These are phyloP conservation scores for Pachyramphus minor DNA, from an alignment of 2,113 vertebrate species.

Conservation along the genomic window DNA sequence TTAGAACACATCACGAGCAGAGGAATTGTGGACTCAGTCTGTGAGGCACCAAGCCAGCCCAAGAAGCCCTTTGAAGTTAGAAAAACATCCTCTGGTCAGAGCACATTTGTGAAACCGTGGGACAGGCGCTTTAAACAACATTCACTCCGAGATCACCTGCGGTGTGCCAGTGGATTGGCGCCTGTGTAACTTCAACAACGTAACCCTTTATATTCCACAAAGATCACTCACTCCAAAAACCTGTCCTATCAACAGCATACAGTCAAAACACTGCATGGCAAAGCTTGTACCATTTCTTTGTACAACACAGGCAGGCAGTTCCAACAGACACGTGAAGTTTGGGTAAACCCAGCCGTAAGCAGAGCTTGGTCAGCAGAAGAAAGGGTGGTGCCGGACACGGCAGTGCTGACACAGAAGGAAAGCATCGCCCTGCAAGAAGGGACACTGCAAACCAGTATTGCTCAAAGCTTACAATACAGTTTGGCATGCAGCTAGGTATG, in stretches of 20 bases:
- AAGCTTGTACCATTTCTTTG: not conserved
- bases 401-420: not conserved
- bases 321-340: rapidly evolving
- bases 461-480: not conserved
- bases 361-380: not conserved
- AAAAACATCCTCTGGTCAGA: slow-evolving; percentile 66
- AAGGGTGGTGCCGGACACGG: not conserved
- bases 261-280: rapidly evolving
- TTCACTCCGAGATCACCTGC: slow-evolving; percentile 49
- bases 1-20: slow-evolving; percentile 59
- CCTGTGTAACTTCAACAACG: not conserved
- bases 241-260: not conserved
- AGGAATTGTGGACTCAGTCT: slow-evolving; percentile 63
- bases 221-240: not conserved
- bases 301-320: not conserved
- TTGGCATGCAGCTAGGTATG: rapidly evolving
- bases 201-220: not conserved
- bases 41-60: slow-evolving; percentile 64
- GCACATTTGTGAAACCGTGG: slow-evolving; percentile 38
- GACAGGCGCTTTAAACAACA: slow-evolving; percentile 72
- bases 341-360: not conserved
- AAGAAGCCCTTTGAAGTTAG: slow-evolving; percentile 58
- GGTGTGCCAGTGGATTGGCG: slow-evolving; percentile 44
- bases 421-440: not conserved
- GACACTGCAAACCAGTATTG: not conserved